A percentile compares a stretch with the other conserved stretches of the same genome.
These are phyloP conservation scores for Sinocyclocheilus maitianheensis DNA, from an alignment of 2,113 vertebrate genomes.

Conservation along the genomic window DNA sequence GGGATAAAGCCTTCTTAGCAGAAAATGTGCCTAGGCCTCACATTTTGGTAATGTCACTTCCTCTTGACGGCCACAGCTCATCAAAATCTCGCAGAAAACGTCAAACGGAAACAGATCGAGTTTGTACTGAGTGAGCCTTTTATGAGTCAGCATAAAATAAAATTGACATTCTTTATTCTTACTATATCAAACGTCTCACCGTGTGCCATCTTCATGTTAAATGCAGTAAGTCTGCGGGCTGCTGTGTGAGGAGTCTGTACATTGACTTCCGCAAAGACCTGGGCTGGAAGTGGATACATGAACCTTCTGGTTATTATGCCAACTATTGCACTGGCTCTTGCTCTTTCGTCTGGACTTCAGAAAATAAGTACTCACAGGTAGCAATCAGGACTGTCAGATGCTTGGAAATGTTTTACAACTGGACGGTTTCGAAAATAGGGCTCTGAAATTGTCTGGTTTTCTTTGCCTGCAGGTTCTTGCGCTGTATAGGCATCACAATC, in stretches of 20 bases:
- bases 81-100: slow-evolving; percentile 75
- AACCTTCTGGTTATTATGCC: slow-evolving; percentile 86
- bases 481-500: slow-evolving; percentile 90
- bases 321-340: slow-evolving; percentile 92
- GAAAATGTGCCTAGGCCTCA: slow-evolving; percentile 63
- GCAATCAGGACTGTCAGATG: background rate
- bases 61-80: slow-evolving; percentile 71
- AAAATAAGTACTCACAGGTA: slow-evolving; percentile 92
- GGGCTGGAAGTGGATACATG: slow-evolving; percentile 92
- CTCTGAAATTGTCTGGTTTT: slow-evolving; percentile 25
- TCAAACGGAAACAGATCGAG: slow-evolving; percentile 70
- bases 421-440: background rate
- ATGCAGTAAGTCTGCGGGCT: slow-evolving; percentile 77
- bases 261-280: slow-evolving; percentile 91
- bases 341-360: slow-evolving; percentile 87
- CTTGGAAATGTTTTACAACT: background rate
- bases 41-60: slow-evolving; percentile 86
- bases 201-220: background rate
- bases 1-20: background rate
- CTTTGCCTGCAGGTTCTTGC: slow-evolving; percentile 79
- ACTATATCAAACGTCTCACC: background rate
- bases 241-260: slow-evolving; percentile 85
- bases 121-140: slow-evolving; percentile 70
- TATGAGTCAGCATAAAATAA: background rate
- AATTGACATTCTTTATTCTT: background rate